phyloP scores from a whole-genome alignment of 2,113 vertebrate species.

The Mesocricetus auratus region DNA sequence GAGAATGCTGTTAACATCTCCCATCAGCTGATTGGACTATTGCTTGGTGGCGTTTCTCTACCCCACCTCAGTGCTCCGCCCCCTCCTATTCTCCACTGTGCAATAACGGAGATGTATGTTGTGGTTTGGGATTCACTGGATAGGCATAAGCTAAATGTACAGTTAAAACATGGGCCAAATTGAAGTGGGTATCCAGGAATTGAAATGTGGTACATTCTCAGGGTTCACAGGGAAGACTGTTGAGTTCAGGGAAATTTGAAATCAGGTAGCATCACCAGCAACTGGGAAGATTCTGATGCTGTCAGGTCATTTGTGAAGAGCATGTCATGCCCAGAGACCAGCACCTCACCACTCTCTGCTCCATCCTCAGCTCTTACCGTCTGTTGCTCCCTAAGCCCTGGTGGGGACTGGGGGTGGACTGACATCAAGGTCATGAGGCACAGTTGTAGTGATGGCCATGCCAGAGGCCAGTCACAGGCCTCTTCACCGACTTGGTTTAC shows the following conservation, averaged over 20 bases:
- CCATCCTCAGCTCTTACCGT: background rate
- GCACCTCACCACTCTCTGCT: background rate
- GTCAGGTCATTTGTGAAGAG: background rate
- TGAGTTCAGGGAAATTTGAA: background rate
- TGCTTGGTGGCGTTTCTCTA: background rate
- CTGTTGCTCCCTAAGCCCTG: background rate
- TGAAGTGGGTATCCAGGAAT: background rate
- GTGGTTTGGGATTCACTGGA: background rate
- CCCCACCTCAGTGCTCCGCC: background rate
- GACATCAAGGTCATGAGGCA: background rate
- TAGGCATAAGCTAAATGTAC: background rate
- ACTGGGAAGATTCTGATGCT: background rate
- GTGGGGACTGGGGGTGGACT: too few species aligned
- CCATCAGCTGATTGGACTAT: rapidly evolving
- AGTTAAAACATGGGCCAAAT: background rate
- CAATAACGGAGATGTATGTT: background rate
- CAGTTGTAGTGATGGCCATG: background rate
- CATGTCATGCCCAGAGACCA: background rate
- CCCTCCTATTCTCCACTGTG: rapidly evolving
- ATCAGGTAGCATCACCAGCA: background rate
- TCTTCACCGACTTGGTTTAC: background rate
- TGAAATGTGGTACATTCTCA: background rate
- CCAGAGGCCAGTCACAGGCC: background rate
- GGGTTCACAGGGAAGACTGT: background rate
- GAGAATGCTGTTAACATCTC: background rate